Percentiles rank a stretch among this genome's conserved stretches.
Evolutionary conservation across 2,113 vertebrate genomes (phyloP).

Genomic region (Macquaria ambigua): DNA sequence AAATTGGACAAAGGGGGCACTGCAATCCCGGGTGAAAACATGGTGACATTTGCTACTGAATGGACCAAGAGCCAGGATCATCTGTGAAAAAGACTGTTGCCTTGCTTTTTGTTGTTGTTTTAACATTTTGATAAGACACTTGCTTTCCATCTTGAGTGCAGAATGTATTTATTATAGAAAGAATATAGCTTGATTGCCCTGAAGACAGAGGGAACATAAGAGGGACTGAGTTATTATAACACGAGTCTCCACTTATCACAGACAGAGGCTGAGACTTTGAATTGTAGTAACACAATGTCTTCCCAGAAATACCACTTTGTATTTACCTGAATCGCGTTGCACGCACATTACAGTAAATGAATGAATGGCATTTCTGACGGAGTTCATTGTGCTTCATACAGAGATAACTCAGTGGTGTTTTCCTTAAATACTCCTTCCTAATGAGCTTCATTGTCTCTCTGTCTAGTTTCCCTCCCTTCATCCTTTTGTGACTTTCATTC

Average conservation of each 20-base stretch:
- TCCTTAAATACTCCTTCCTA: slow-evolving; percentile 69
- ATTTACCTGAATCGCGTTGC: slow-evolving; percentile 29
- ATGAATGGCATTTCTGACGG: slow-evolving; percentile 65
- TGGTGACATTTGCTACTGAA: slow-evolving; percentile 16
- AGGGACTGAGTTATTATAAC: not conserved
- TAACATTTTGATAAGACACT: not conserved
- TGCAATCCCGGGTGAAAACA: slow-evolving; percentile 19
- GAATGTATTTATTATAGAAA: slow-evolving; percentile 15
- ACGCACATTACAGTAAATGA: slow-evolving; percentile 34
- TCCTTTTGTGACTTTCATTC: slow-evolving; percentile 65
- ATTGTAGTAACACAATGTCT: slow-evolving; percentile 2
- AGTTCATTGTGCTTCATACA: slow-evolving; percentile 52
- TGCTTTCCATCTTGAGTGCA: slow-evolving; percentile 4
- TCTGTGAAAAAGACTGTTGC: slow-evolving; percentile 9
- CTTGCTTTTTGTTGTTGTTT: slow-evolving; percentile 3
- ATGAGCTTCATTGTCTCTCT: slow-evolving; percentile 60
- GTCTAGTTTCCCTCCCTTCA: slow-evolving; percentile 36
- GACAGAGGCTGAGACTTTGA: not conserved
- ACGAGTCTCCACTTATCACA: not conserved
- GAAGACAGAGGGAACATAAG: not conserved
- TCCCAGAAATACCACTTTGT: slow-evolving; percentile 26
- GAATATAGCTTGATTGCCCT: not conserved
- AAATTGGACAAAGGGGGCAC: slow-evolving; percentile 16
- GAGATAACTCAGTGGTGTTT: slow-evolving; percentile 52
- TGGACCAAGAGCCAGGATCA: not conserved